A percentile compares a stretch with the other conserved stretches of the same genome.
Conservation (phyloP, 2,888 invertebrate species). For the Tenthredo amoena region DNA sequence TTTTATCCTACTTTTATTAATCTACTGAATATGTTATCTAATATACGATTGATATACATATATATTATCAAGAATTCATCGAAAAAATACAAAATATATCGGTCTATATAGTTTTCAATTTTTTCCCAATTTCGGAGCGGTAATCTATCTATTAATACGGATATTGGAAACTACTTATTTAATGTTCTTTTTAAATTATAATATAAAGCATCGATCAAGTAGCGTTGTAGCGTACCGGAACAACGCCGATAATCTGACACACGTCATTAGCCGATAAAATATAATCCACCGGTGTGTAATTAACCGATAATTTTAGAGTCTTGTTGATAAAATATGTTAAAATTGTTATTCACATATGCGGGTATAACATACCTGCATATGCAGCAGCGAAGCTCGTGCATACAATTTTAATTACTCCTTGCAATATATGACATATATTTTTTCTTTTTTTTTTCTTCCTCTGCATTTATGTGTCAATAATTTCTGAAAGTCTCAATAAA, state of each 20-base stretch:
- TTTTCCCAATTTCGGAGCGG: no score
- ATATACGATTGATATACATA: not conserved
- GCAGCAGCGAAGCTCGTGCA: not conserved
- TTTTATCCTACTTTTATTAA: not conserved
- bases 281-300: not conserved
- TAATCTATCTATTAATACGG: not conserved
- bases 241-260: not conserved
- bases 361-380: not conserved
- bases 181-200: not conserved
- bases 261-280: conserved; percentile 15
- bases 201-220: not conserved
- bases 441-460: not conserved
- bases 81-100: no score
- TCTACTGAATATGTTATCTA: not conserved
- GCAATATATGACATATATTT: not conserved
- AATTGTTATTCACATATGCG: not conserved
- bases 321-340: not conserved
- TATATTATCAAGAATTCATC: not conserved
- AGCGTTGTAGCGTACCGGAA: not conserved
- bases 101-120: no score
- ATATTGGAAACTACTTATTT: not conserved
- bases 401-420: not conserved
- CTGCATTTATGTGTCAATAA: not conserved
- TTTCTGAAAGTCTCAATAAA: not conserved
- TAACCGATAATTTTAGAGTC: not conserved